These are phyloP conservation scores for Oncopeltus fasciatus DNA, from an alignment of 1,140 invertebrate species.

Conservation along the genomic window DNA sequence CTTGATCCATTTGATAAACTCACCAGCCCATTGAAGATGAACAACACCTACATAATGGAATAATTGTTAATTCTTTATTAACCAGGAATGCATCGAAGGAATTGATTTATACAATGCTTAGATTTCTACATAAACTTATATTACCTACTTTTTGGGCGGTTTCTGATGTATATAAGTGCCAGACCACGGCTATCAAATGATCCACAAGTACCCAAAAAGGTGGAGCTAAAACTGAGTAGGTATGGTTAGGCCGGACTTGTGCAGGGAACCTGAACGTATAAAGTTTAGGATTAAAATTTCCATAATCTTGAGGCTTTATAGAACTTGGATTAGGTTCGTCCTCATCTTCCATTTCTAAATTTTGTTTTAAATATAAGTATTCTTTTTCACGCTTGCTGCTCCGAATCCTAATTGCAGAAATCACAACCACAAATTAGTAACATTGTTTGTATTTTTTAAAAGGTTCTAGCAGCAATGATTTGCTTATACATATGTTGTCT, in stretches of 20 bases:
- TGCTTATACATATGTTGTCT: too few relatives aligned
- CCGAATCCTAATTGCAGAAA: too few relatives aligned
- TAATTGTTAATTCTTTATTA: too few relatives aligned
- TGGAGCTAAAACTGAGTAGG: neutral
- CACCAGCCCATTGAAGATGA: neutral
- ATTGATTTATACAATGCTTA: too few relatives aligned
- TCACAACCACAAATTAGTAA: neutral
- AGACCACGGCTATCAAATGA: conserved; percentile 7
- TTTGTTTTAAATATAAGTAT: neutral
- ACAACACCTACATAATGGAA: neutral
- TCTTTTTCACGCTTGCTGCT: too few relatives aligned
- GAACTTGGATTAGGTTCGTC: neutral
- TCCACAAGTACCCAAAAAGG: conserved; percentile 11
- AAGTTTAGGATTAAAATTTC: conserved; percentile 1
- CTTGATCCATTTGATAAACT: neutral
- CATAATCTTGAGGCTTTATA: neutral
- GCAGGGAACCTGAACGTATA: conserved; percentile 2
- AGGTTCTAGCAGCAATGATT: too few relatives aligned
- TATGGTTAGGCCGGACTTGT: neutral
- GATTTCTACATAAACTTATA: too few relatives aligned
- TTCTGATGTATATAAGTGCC: neutral
- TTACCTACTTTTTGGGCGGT: neutral
- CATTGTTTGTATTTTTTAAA: too few relatives aligned
- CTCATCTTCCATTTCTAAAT: neutral
- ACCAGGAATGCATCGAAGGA: too few relatives aligned